Evolutionary conservation across 2,888 invertebrate species (phyloP), one percentile per base, ranked within the genome.

Genomic region (Choreutis nemorana): DNA sequence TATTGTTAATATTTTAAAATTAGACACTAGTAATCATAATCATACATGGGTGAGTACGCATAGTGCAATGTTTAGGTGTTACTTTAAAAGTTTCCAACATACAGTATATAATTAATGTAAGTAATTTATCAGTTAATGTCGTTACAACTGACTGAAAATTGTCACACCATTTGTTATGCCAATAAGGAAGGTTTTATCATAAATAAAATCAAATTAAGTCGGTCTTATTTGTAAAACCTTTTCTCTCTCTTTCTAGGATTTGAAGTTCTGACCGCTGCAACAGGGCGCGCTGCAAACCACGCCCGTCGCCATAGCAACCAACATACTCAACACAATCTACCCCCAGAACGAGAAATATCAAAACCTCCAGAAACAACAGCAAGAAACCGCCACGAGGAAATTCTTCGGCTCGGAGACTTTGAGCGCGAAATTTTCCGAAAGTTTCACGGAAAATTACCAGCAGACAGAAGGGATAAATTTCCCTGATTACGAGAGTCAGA

Each of bases 191-290:
- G n/a, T n/a, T n/a, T n/a, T n/a, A 28, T 26, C 10, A 14, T 25
- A 5, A 9, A n/a, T n/a, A n/a, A n/a, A n/a, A n/a, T 11, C 12
- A 18, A 18, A 18, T 18, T 7, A 18, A 18, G 8, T 18, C 18
- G 18, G 6, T 8, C 8, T 24, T 24, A 15, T 11, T 9, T 7
- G 4, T 15, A 3, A 2, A 4, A 14, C 14, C 23, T 9, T 12
- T 11, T 28, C 29, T 18, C 11, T 22, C 21, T 10, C 10, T 35
- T 53, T 42, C 0, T 57, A 81, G 79, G 84, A 84, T 44, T 53
- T 84, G 61, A 84, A 84, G 50, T 84, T 84, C 82, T 84, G 83
- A 84, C 83, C 82, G 53, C 51, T 61, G 42, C 65, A 63, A 4
- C 71, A 64, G 57, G 64, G 62, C 57, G 58, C 61, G 10, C 60